phyloP scores from a whole-genome alignment of 2,888 invertebrate genomes.

The Ptychoptera albimana region DNA sequence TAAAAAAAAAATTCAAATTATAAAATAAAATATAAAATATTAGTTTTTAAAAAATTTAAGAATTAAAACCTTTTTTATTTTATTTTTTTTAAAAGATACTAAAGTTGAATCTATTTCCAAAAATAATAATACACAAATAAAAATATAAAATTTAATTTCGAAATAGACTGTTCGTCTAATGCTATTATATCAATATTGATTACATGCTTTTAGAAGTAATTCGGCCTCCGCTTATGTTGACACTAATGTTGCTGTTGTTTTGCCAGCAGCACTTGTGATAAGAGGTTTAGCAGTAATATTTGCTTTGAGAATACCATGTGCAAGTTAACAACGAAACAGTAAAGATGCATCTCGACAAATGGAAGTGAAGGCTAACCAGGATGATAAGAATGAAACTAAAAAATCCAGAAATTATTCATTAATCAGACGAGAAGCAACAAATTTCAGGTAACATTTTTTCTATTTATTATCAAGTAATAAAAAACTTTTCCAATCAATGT shows the following conservation, averaged over 20 bases:
- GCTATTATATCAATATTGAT: no score
- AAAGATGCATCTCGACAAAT: slow-evolving; percentile 26
- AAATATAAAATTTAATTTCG: no score
- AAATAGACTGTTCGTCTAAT: no score
- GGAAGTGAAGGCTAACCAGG: slow-evolving; percentile 28
- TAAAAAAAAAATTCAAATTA: no score
- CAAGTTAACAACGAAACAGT: slow-evolving; percentile 31
- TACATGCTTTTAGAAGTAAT: slow-evolving; percentile 42
- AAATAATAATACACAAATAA: no score
- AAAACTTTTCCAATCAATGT: neutral
- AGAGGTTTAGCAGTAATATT: slow-evolving; percentile 64
- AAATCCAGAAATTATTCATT: slow-evolving; percentile 81
- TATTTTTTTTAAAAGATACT: no score
- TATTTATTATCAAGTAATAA: neutral
- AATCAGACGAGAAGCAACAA: slow-evolving; percentile 53
- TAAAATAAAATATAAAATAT: no score
- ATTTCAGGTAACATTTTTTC: slow-evolving; percentile 24
- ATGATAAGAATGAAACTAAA: slow-evolving; percentile 33
- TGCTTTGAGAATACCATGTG: slow-evolving; percentile 60
- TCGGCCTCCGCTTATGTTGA: slow-evolving; percentile 57
- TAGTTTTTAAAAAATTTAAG: no score
- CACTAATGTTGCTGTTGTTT: slow-evolving; percentile 70
- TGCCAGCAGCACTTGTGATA: slow-evolving; percentile 62
- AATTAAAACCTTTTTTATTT: no score
- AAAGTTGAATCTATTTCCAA: no score